Base-by-base conservation (phyloP, 2,797 vertebrate species). In the Parauchenoglanis punctatus region DNA sequence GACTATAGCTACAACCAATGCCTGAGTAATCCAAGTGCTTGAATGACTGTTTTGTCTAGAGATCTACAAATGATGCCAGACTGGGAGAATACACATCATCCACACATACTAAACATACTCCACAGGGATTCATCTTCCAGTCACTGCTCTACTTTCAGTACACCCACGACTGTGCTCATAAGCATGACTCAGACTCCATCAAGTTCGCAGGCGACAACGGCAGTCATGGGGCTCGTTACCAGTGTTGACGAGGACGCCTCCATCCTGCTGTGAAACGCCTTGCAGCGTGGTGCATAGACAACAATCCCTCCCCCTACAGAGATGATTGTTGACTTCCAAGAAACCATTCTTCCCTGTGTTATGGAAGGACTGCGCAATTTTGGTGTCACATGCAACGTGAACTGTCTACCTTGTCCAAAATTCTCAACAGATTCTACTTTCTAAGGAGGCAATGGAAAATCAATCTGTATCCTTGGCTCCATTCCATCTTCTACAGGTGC, bases 111-210 rank as follows among this genome's bases (percentile, higher is more conserved):
- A 52, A 83, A 83, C n/a, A 67, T 67, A 52, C 44, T 83, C 81
- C 44, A 52, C 83, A 72, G 65, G 82, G 31, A 84, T 70, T 72
- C 67, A 35, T 84, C 82, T 70, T 84, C 20, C 17, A 54, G 46
- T 70, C 82, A 72, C 52, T 58, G 31, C 31, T 17, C 31, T 35
- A 25, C n/a, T 31, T 15, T 15, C 81, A 49, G 40, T 83, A 68
- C 49, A n/a, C 83, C 28, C 67, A 84, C 67, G 1, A 25, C 20
- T 25, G 67, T 4, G 18, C 20, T 72, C 23, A 58, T 6, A 83
- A 40, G 20, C 52, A 72, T 84, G 83, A 72, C 31, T 84, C 65
- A 72, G 54, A 58, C 65, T 58, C 83, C 17, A 40, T 40, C 54
- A 20, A 52, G 61, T 67, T 65, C 0, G 10, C 59, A 54, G 28